These are phyloP conservation scores for Microctenopoma lineatum DNA, from an alignment of 2,797 vertebrate genomes.

Conservation along the genomic window DNA sequence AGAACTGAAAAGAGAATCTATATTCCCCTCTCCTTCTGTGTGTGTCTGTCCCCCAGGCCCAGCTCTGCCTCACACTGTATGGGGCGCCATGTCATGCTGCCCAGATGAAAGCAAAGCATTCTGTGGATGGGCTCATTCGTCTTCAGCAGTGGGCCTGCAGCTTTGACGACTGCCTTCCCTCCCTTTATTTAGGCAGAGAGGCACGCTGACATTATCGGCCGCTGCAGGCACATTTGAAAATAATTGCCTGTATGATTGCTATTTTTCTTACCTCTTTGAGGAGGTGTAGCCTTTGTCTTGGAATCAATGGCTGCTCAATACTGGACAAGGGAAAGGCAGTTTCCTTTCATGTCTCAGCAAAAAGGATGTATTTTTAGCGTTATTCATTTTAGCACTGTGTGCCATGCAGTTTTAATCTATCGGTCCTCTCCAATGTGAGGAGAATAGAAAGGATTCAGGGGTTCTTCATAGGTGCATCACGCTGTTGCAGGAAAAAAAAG, in stretches of 20 bases:
- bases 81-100: constrained; percentile 76
- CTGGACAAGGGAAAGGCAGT: constrained; percentile 84
- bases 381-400: constrained; percentile 81
- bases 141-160: constrained; percentile 76
- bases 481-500: constrained; percentile 71
- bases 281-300: constrained; percentile 85
- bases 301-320: constrained; percentile 85
- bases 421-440: constrained; percentile 69
- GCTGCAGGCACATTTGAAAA: constrained; percentile 85
- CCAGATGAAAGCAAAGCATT: constrained; percentile 79
- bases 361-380: constrained; percentile 85
- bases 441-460: constrained; percentile 77
- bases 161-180: constrained; percentile 75
- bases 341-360: constrained; percentile 82
- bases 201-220: constrained; percentile 83
- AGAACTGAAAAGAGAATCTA: constrained; percentile 69
- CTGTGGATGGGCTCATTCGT: constrained; percentile 77
- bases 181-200: constrained; percentile 81
- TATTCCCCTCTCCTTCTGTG: constrained; percentile 65
- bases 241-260: constrained; percentile 86
- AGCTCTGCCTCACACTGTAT: constrained; percentile 71
- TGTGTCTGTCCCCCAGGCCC: constrained; percentile 65
- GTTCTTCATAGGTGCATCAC: constrained; percentile 73
- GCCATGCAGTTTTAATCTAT: constrained; percentile 84
- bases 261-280: constrained; percentile 86